Evolutionary conservation across 2,113 vertebrate species (phyloP).

Genomic region (Phylloscopus trochilus): DNA sequence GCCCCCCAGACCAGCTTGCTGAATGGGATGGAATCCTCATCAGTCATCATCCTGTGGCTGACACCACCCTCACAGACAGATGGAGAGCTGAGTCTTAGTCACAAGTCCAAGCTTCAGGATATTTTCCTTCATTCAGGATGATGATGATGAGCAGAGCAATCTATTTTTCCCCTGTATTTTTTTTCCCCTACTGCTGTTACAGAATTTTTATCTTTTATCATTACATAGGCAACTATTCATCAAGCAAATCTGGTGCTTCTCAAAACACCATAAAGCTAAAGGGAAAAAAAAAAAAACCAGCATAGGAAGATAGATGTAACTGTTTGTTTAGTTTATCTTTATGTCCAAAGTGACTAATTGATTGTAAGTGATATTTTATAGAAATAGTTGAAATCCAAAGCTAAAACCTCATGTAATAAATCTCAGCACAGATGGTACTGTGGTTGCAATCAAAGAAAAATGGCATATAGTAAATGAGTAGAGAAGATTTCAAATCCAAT

Average conservation of each 20-base stretch:
- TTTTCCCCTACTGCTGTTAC: neutral
- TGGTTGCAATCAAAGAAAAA: constrained; percentile 23
- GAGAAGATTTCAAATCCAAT: neutral
- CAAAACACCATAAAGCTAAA: neutral
- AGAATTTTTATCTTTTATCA: constrained; percentile 1
- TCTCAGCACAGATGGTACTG: constrained; percentile 62
- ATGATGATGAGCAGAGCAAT: neutral
- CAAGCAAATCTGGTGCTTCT: neutral
- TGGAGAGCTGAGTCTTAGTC: neutral
- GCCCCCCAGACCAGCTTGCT: neutral
- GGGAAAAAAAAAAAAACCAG: neutral
- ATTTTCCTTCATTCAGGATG: neutral
- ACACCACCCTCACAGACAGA: neutral
- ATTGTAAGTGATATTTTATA: constrained; percentile 33
- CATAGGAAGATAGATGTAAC: neutral
- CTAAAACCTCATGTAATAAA: constrained; percentile 12
- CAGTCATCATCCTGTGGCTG: rapidly evolving
- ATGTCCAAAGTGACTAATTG: constrained; percentile 37
- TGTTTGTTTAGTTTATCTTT: constrained; percentile 31
- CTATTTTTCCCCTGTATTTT: neutral
- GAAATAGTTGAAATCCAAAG: constrained; percentile 28
- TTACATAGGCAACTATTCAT: neutral
- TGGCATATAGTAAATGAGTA: neutral
- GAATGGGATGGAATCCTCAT: neutral
- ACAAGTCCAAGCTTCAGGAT: neutral